Evolutionary conservation across 1,140 invertebrate genomes (phyloP).

Genomic region (Listronotus oregonensis): DNA sequence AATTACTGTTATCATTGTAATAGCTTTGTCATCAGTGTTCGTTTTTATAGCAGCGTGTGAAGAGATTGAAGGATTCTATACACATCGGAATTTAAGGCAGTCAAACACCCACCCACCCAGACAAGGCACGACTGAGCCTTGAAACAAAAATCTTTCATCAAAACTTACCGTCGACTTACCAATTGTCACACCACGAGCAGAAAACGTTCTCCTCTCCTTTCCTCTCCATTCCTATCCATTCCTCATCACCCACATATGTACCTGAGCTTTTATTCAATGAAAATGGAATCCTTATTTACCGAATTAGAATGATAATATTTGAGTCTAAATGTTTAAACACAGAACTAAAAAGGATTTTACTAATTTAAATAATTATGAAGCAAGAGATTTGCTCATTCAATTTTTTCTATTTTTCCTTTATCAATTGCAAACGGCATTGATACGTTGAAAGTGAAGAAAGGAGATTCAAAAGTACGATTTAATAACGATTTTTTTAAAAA

Average conservation of each 20-base stretch:
- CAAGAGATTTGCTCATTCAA: no score
- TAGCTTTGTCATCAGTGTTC: no score
- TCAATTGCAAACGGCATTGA: no score
- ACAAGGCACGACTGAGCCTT: constrained; percentile 52
- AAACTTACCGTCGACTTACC: constrained; percentile 43
- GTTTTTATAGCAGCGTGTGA: no score
- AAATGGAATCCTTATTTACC: constrained; percentile 17
- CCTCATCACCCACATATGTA: constrained; percentile 49
- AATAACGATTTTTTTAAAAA: no score
- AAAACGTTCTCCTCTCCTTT: constrained; percentile 14
- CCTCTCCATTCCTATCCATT: constrained; percentile 23
- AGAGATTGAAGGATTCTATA: no score
- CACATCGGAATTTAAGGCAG: constrained; percentile 27
- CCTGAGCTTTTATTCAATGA: constrained; percentile 48
- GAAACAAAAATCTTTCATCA: constrained; percentile 50
- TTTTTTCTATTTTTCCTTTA: no score
- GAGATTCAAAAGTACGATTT: no score
- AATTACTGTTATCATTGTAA: no score
- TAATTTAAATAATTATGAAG: no score
- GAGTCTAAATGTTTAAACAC: neutral
- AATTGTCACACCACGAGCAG: constrained; percentile 18
- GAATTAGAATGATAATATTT: neutral
- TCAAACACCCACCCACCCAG: constrained; percentile 43
- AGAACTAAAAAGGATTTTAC: constrained; percentile 1
- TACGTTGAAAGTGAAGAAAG: no score